These are phyloP conservation scores for Falco berigora DNA, from an alignment of 2,797 vertebrate species.

Conservation along the genomic window DNA sequence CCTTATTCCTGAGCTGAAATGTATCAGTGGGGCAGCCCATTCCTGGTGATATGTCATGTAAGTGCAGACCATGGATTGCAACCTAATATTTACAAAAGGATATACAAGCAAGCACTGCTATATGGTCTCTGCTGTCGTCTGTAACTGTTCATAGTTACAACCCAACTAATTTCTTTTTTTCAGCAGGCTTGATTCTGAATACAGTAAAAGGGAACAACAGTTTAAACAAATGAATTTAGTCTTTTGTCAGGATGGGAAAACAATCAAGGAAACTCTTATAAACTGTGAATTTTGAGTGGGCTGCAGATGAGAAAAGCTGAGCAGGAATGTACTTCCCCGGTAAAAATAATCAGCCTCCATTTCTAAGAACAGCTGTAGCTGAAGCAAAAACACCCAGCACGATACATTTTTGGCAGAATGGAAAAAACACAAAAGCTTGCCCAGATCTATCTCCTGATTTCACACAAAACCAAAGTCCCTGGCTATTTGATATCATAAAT, in stretches of 20 bases:
- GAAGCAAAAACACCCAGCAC: neutral
- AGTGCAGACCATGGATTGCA: neutral
- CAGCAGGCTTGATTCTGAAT: neutral
- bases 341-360: slow-evolving; percentile 9
- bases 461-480: neutral
- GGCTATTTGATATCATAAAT: neutral
- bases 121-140: neutral
- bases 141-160: neutral
- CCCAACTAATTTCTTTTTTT: neutral
- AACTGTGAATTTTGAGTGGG: slow-evolving; percentile 5
- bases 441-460: slow-evolving; percentile 4
- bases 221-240: neutral
- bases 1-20: neutral
- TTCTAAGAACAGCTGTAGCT: slow-evolving; percentile 21
- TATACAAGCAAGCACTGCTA: neutral
- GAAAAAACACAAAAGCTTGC: neutral
- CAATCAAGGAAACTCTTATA: neutral
- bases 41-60: neutral
- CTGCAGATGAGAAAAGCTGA: neutral
- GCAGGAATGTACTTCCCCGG: neutral
- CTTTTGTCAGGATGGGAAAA: neutral
- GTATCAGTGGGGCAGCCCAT: neutral
- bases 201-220: neutral
- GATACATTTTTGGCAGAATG: neutral
- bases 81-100: neutral